Conservation (phyloP, 2,797 vertebrate genomes). For the Tarsius wallacei region DNA sequence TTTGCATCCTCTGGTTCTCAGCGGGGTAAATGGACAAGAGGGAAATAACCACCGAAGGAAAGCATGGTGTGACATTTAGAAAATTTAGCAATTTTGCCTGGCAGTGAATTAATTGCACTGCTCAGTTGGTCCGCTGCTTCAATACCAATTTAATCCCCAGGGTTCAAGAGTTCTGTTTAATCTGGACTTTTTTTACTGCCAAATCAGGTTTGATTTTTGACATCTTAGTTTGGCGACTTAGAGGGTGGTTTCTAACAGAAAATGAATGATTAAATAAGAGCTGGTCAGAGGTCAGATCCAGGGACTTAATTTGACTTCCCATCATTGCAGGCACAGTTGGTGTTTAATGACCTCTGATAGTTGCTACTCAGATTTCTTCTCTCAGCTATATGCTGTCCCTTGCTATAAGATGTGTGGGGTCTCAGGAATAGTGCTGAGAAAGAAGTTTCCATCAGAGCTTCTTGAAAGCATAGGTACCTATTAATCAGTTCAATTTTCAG, state of each 20-base stretch:
- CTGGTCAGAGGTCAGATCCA: constrained; percentile 44
- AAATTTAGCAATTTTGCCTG: neutral
- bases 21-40: neutral
- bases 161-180: neutral
- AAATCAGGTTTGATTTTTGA: constrained; percentile 57
- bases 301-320: neutral
- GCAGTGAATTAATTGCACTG: neutral
- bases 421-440: neutral
- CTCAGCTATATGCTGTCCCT: neutral
- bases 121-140: constrained; percentile 4
- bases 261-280: constrained; percentile 21
- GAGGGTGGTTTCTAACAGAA: constrained; percentile 53
- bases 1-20: neutral
- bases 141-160: neutral
- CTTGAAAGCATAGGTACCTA: neutral
- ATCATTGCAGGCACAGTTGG: constrained; percentile 27
- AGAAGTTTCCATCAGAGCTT: neutral
- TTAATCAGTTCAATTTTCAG: neutral
- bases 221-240: constrained; percentile 60
- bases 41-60: constrained; percentile 1
- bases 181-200: constrained; percentile 1
- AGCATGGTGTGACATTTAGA: neutral
- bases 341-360: neutral
- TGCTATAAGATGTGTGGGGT: neutral
- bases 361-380: constrained; percentile 17